Conservation (phyloP, 2,113 vertebrate species). For the Uria aalge region DNA sequence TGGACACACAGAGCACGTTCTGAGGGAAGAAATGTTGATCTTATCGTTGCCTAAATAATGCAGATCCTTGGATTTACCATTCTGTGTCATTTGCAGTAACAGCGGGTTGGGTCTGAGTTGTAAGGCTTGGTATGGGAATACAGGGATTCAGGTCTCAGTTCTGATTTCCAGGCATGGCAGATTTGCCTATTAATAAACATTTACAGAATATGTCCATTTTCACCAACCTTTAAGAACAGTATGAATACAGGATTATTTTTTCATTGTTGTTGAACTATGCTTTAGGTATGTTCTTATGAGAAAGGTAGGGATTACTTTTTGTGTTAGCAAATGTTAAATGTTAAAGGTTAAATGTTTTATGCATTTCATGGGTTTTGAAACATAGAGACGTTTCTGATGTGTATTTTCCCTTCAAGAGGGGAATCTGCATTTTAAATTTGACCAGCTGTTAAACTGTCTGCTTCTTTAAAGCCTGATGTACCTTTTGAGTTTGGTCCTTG, state of each 20-base stretch:
- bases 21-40: neutral
- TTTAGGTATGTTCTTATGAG: neutral
- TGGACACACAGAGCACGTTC: neutral
- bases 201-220: neutral
- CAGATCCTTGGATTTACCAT: neutral
- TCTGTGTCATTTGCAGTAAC: neutral
- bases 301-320: neutral
- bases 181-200: neutral
- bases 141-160: neutral
- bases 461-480: neutral
- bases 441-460: neutral
- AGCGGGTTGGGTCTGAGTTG: neutral
- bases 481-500: neutral
- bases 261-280: neutral
- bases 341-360: neutral
- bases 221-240: neutral
- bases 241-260: neutral
- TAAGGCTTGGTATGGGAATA: neutral
- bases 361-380: neutral
- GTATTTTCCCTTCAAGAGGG: neutral
- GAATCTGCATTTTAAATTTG: neutral
- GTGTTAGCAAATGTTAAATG: neutral
- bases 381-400: neutral
- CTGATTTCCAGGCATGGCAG: neutral
- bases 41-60: neutral